These are phyloP conservation scores for Leptodirus hochenwartii DNA, from an alignment of 2,888 invertebrate genomes.

Conservation along the genomic window DNA sequence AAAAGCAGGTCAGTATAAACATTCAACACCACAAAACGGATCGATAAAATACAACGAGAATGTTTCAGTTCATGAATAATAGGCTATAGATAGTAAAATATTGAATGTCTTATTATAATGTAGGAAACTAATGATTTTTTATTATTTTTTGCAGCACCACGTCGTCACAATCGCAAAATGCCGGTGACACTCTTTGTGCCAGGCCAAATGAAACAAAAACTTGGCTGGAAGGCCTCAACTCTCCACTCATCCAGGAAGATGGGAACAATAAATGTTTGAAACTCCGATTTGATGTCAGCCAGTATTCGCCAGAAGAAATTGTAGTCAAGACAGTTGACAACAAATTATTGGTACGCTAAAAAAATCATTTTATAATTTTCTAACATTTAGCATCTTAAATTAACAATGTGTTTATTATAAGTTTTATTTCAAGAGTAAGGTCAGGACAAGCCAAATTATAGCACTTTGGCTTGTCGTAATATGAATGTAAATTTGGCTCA, in stretches of 20 bases:
- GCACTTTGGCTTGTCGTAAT: too few species aligned
- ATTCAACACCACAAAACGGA: conserved; percentile 1
- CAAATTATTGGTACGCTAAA: conserved; percentile 69
- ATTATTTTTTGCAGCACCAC: conserved; percentile 37
- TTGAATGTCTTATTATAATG: not conserved
- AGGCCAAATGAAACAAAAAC: conserved; percentile 40
- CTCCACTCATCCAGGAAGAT: conserved; percentile 85
- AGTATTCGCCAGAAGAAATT: conserved; percentile 94
- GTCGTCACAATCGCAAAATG: conserved; percentile 27
- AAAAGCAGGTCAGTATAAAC: conserved; percentile 30
- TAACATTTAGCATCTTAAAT: too few species aligned
- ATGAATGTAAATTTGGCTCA: too few species aligned
- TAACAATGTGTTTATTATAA: too few species aligned
- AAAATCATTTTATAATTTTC: too few species aligned
- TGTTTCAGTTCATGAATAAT: not conserved
- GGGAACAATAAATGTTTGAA: conserved; percentile 88
- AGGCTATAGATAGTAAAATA: not conserved
- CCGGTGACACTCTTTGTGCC: conserved; percentile 9
- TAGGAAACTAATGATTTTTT: conserved; percentile 2
- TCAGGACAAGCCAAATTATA: too few species aligned
- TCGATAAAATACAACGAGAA: not conserved
- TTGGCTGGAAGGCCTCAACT: conserved; percentile 75
- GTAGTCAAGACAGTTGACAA: conserved; percentile 97
- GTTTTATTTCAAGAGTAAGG: too few species aligned
- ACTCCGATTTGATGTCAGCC: conserved; percentile 91